A percentile compares a stretch with the other conserved stretches of the same genome.
Evolutionary conservation across 2,888 invertebrate species (phyloP).

Genomic region (Slavum lentiscoides): DNA sequence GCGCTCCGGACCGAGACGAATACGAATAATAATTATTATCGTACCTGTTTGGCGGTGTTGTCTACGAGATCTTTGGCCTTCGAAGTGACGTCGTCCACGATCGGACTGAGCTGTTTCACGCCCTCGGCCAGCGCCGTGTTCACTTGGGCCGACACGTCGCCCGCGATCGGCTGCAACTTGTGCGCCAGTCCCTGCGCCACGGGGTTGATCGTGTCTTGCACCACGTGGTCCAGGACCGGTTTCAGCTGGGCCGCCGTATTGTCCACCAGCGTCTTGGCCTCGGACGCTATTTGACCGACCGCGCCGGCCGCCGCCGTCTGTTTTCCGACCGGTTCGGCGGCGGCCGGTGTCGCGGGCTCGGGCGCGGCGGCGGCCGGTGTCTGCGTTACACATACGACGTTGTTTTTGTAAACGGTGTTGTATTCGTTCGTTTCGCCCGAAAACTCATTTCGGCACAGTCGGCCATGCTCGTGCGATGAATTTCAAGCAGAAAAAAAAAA

Average conservation of each 20-base stretch:
- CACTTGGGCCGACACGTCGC: slow-evolving; percentile 46
- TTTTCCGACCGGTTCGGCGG: not conserved
- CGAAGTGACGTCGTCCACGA: slow-evolving; percentile 61
- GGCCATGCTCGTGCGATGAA: too few species aligned
- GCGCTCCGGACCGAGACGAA: too few species aligned
- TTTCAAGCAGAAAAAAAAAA: too few species aligned
- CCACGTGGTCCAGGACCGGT: slow-evolving; percentile 28
- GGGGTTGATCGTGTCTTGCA: slow-evolving; percentile 37
- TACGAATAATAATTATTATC: too few species aligned
- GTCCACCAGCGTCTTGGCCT: slow-evolving; percentile 45
- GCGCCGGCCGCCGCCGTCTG: not conserved
- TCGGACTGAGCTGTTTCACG: slow-evolving; percentile 39
- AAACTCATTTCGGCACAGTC: too few species aligned
- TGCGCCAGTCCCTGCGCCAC: slow-evolving; percentile 31
- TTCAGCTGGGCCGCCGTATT: slow-evolving; percentile 41
- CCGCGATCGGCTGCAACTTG: slow-evolving; percentile 49
- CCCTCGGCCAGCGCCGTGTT: slow-evolving; percentile 46
- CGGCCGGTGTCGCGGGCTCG: not conserved
- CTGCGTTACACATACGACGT: not conserved
- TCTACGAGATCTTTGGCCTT: slow-evolving; percentile 64
- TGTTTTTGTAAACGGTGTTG: too few species aligned
- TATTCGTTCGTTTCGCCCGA: too few species aligned
- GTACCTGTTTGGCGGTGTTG: slow-evolving; percentile 63
- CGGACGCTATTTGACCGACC: slow-evolving; percentile 30
- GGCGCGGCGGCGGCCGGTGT: slow-evolving; percentile 26